These are phyloP conservation scores for Poecilia latipinna DNA, from an alignment of 2,113 vertebrate species.

Conservation along the genomic window DNA sequence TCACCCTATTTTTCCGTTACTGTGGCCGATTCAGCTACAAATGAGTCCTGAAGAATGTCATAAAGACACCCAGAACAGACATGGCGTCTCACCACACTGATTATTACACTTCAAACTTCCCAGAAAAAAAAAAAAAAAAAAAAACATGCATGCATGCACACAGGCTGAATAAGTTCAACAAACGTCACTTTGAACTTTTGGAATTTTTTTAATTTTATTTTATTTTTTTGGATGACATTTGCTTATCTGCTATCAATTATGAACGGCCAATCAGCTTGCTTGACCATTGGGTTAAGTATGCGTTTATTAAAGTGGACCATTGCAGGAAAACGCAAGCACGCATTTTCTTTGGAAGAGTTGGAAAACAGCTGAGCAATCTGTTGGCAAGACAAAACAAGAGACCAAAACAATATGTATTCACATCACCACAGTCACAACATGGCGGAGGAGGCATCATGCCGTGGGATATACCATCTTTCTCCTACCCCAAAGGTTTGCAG, in stretches of 20 bases:
- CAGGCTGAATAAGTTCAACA: constrained; percentile 13
- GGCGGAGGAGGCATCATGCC: background rate
- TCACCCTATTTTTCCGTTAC: constrained; percentile 31
- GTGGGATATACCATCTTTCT: background rate
- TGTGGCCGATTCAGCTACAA: constrained; percentile 61
- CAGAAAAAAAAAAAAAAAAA: constrained; percentile 29
- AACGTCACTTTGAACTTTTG: constrained; percentile 3
- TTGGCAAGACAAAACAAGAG: too few species aligned
- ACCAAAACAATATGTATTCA: background rate
- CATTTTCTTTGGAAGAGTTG: background rate
- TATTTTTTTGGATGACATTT: background rate
- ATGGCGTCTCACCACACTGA: constrained; percentile 58
- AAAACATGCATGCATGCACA: constrained; percentile 10
- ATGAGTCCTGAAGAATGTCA: constrained; percentile 66
- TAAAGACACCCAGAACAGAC: constrained; percentile 67
- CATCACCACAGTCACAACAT: too few species aligned
- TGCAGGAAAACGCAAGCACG: background rate
- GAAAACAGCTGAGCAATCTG: too few species aligned
- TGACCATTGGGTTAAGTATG: too few species aligned
- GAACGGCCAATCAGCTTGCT: background rate
- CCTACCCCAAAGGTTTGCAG: background rate
- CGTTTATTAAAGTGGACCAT: background rate
- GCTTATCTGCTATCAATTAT: background rate
- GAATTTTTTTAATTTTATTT: background rate
- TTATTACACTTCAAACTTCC: constrained; percentile 55